These are phyloP conservation scores for Neoaliturus tenellus DNA, from an alignment of 2,888 invertebrate species.

Conservation along the genomic window DNA sequence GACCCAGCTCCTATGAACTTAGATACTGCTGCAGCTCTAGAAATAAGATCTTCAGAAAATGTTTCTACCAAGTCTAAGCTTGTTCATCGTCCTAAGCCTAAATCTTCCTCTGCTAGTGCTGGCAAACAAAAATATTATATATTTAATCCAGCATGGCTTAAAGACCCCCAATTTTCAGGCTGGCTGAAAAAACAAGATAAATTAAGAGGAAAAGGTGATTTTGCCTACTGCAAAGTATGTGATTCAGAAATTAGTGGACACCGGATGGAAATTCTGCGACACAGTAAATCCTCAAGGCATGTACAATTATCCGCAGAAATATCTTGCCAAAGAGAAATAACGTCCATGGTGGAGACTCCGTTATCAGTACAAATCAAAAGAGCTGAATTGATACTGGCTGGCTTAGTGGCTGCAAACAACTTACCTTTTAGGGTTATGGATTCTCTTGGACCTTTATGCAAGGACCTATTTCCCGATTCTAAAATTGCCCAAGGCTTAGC, in stretches of 20 bases:
- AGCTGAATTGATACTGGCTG: conserved; percentile 7
- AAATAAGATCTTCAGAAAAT: too few relatives aligned
- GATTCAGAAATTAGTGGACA: not conserved
- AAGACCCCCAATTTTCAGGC: not conserved
- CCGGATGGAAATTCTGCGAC: not conserved
- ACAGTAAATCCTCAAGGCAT: not conserved
- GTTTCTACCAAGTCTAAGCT: too few relatives aligned
- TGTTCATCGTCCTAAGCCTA: too few relatives aligned
- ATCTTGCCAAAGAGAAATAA: not conserved
- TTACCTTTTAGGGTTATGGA: conserved; percentile 25
- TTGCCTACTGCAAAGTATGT: not conserved
- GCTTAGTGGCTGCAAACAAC: conserved; percentile 4
- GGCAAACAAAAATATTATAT: not conserved
- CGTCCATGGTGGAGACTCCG: not conserved
- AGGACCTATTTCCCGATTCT: conserved; percentile 20
- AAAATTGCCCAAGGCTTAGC: conserved; percentile 11
- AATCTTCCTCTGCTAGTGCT: not conserved
- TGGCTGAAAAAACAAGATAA: not conserved
- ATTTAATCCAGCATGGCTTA: not conserved
- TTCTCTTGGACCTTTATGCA: conserved; percentile 5
- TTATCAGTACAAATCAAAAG: not conserved
- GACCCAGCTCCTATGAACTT: too few relatives aligned
- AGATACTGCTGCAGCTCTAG: too few relatives aligned
- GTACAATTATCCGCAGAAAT: not conserved
- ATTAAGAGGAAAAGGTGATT: not conserved